Percentiles rank a stretch among this genome's conserved stretches.
These are phyloP conservation scores for Heliothis subflexa DNA, from an alignment of 1,140 invertebrate species.

Conservation along the genomic window DNA sequence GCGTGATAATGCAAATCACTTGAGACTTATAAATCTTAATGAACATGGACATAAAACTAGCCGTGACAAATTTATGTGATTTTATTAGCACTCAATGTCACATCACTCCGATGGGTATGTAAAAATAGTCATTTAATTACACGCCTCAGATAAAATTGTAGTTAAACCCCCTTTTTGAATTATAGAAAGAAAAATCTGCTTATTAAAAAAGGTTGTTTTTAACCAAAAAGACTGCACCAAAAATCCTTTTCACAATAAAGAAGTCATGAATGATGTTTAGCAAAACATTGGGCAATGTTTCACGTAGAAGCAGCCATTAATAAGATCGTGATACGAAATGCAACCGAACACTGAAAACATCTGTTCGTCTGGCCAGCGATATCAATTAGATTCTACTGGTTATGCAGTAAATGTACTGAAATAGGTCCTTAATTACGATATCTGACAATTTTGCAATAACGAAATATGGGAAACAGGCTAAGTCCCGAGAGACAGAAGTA, in stretches of 20 bases:
- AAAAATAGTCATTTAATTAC: background rate
- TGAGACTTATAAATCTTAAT: constrained; percentile 30
- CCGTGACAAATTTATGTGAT: constrained; percentile 27
- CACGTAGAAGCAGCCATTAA: constrained; percentile 1
- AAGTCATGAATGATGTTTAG: constrained; percentile 12
- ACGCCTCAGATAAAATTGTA: no score
- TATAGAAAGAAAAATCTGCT: no score
- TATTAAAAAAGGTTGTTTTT: no score
- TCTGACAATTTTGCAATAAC: constrained; percentile 31
- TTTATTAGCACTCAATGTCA: constrained; percentile 30
- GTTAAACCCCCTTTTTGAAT: no score
- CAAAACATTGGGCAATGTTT: constrained; percentile 10
- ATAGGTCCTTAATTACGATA: constrained; percentile 21
- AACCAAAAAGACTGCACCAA: background rate
- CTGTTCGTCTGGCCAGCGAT: background rate
- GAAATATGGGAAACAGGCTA: constrained; percentile 1
- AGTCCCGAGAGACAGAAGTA: background rate
- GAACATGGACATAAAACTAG: constrained; percentile 23
- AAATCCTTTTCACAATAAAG: background rate
- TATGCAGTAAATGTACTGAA: constrained; percentile 24
- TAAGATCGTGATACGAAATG: constrained; percentile 27
- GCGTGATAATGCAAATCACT: constrained; percentile 18
- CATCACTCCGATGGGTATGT: background rate
- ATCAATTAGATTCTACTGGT: constrained; percentile 21
- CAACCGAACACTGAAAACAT: constrained; percentile 30